Percentiles rank a stretch among this genome's conserved stretches.
Conservation (phyloP, 2,888 invertebrate species). For the Opisthograptis luteolata region DNA sequence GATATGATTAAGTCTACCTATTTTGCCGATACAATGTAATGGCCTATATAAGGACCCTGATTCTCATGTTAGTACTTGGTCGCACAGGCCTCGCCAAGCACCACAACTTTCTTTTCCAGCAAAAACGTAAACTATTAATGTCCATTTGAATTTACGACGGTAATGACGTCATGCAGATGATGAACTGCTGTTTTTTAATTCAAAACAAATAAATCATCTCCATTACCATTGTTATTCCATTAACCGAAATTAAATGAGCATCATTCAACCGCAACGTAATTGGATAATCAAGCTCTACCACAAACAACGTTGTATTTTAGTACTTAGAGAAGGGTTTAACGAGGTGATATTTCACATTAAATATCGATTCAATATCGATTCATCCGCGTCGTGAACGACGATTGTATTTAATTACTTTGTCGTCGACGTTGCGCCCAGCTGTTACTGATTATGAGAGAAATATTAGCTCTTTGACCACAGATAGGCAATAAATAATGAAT, state of each 20-base stretch:
- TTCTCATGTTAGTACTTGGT: too few species aligned
- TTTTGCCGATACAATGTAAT: too few species aligned
- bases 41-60: too few species aligned
- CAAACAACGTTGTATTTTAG: not conserved
- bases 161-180: too few species aligned
- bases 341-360: conserved; percentile 12
- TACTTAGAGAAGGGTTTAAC: conserved; percentile 20
- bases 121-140: too few species aligned
- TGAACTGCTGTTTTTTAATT: not conserved
- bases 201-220: not conserved
- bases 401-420: not conserved
- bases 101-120: too few species aligned
- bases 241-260: not conserved
- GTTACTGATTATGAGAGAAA: not conserved
- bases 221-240: not conserved
- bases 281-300: not conserved
- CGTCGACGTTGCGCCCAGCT: not conserved
- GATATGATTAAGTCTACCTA: too few species aligned
- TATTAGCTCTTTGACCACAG: too few species aligned
- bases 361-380: conserved; percentile 13
- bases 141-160: too few species aligned
- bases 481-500: too few species aligned
- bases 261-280: conserved; percentile 2
- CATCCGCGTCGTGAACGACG: not conserved
- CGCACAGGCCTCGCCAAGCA: too few species aligned